phyloP scores from a whole-genome alignment of 2,797 vertebrate species.

The Oceanodroma leucorhoa region DNA sequence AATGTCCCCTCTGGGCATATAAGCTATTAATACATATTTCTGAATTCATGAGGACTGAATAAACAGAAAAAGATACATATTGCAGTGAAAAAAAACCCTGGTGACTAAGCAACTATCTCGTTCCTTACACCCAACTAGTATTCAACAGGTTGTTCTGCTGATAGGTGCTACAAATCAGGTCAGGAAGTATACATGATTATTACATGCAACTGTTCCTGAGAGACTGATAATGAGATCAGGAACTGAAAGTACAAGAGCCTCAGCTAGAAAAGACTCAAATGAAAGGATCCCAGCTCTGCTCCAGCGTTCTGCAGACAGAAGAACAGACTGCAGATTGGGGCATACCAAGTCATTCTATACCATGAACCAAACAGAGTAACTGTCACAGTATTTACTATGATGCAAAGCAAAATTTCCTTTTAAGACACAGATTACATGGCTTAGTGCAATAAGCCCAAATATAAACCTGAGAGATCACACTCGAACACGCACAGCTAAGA shows the following conservation, averaged over 20 bases:
- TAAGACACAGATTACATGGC: background rate
- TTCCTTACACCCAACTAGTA: background rate
- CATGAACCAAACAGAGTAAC: background rate
- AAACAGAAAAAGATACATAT: background rate
- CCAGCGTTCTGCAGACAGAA: background rate
- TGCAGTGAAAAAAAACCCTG: background rate
- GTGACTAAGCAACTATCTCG: background rate
- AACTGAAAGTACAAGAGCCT: background rate
- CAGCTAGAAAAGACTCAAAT: background rate
- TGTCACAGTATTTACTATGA: background rate
- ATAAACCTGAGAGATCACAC: background rate
- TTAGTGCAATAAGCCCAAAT: background rate
- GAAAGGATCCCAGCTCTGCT: background rate
- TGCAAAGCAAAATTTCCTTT: background rate
- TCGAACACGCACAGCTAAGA: background rate
- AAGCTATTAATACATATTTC: background rate
- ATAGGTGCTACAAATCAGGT: background rate
- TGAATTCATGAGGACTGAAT: background rate
- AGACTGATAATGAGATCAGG: conserved; percentile 7
- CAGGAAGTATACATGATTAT: background rate
- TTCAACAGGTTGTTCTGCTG: background rate
- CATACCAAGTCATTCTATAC: background rate
- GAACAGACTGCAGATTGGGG: background rate
- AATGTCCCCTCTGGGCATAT: background rate
- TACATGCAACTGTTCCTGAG: background rate